These are phyloP conservation scores for Pteruthius melanotis DNA, from an alignment of 2,113 vertebrate genomes.

Conservation along the genomic window DNA sequence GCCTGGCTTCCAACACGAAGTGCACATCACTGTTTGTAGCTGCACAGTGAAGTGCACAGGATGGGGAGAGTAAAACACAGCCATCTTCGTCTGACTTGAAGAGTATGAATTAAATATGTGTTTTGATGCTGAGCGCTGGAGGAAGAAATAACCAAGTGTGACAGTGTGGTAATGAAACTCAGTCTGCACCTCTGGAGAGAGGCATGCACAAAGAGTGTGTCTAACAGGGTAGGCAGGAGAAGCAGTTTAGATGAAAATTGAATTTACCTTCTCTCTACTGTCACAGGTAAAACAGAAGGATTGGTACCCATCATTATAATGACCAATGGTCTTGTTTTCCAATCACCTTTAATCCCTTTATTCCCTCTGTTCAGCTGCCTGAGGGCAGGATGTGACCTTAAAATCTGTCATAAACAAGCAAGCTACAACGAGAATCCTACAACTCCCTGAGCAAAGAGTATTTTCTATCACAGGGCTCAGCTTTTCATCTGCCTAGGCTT, in stretches of 20 bases:
- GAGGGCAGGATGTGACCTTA: background rate
- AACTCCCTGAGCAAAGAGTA: background rate
- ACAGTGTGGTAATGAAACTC: background rate
- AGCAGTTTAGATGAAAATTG: background rate
- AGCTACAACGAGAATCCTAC: background rate
- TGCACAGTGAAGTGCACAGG: background rate
- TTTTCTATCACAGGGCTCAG: background rate
- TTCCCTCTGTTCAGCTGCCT: background rate
- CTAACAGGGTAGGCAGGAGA: background rate
- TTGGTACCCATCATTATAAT: background rate
- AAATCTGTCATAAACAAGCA: background rate
- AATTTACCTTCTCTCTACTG: background rate
- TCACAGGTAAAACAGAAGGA: background rate
- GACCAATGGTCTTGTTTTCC: background rate
- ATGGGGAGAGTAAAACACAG: background rate
- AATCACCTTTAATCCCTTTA: background rate
- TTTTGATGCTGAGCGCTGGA: background rate
- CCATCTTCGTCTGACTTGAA: background rate
- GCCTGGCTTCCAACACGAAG: constrained; percentile 4
- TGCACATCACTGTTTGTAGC: constrained; percentile 14
- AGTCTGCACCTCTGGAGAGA: background rate
- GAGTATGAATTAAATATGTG: background rate
- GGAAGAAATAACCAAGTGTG: background rate
- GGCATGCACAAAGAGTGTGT: background rate
- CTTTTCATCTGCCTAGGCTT: background rate